Evolutionary conservation across 2,797 vertebrate genomes (phyloP).

Genomic region (Crocidura indochinensis): DNA sequence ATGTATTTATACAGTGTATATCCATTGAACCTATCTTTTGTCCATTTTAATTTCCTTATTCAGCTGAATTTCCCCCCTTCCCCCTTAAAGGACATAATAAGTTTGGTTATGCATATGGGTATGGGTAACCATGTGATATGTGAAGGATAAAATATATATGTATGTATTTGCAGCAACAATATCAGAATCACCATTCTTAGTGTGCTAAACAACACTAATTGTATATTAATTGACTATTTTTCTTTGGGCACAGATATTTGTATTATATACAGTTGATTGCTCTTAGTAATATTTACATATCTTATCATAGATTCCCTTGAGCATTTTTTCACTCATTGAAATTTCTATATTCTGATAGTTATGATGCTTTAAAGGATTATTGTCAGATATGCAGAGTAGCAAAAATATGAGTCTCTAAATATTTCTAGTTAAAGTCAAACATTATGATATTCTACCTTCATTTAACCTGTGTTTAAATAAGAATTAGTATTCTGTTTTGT

Average conservation of each 20-base stretch:
- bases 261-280: neutral
- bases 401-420: neutral
- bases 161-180: neutral
- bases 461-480: neutral
- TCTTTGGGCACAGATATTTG: neutral
- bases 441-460: neutral
- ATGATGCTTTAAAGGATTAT: neutral
- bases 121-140: neutral
- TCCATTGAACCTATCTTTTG: neutral
- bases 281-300: neutral
- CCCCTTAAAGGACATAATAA: neutral
- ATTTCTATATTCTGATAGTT: neutral
- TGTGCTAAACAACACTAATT: neutral
- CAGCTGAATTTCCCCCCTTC: neutral
- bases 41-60: neutral
- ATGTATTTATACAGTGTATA: neutral
- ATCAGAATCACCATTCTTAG: neutral
- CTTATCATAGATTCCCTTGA: neutral
- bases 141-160: neutral
- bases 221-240: neutral
- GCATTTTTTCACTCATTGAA: neutral
- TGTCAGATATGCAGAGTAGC: neutral
- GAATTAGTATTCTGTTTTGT: neutral
- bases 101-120: neutral
- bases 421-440: neutral